Percentiles rank a stretch among this genome's conserved stretches.
phyloP scores from a whole-genome alignment of 2,797 vertebrate species.

The Coluber constrictor region DNA sequence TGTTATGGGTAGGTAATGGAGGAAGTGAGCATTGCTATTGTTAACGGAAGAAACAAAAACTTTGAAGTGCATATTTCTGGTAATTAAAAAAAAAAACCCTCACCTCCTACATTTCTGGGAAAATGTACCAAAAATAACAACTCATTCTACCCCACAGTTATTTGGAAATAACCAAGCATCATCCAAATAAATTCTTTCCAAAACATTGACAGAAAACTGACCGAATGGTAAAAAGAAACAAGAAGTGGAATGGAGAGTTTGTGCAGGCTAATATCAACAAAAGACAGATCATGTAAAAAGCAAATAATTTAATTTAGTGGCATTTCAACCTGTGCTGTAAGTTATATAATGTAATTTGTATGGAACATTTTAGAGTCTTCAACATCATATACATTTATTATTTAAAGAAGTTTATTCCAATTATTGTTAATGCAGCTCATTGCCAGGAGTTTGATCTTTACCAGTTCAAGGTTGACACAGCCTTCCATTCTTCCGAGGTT shows the following conservation, averaged over 20 bases:
- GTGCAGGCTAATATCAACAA: background rate
- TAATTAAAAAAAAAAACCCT: background rate
- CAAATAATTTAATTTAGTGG: background rate
- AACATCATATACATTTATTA: background rate
- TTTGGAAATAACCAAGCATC: background rate
- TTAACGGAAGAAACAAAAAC: slow-evolving; percentile 20
- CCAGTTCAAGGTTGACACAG: background rate
- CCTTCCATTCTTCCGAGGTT: background rate
- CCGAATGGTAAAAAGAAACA: background rate
- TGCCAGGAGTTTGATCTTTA: background rate
- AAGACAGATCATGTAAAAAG: background rate
- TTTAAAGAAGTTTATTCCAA: background rate
- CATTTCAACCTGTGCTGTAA: background rate
- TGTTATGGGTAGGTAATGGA: slow-evolving; percentile 1
- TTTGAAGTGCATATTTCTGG: background rate
- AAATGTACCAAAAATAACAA: background rate
- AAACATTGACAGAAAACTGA: background rate
- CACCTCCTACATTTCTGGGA: slow-evolving; percentile 8
- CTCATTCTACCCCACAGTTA: background rate
- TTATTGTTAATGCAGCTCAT: background rate
- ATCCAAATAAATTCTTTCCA: background rate
- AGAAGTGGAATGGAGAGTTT: background rate
- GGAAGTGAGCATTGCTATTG: slow-evolving; percentile 19
- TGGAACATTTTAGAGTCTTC: background rate
- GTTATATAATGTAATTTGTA: background rate